Evolutionary conservation across 2,797 vertebrate genomes (phyloP), one percentile per base, ranked within the genome.

Genomic region (Pseudochromis fuscus): DNA sequence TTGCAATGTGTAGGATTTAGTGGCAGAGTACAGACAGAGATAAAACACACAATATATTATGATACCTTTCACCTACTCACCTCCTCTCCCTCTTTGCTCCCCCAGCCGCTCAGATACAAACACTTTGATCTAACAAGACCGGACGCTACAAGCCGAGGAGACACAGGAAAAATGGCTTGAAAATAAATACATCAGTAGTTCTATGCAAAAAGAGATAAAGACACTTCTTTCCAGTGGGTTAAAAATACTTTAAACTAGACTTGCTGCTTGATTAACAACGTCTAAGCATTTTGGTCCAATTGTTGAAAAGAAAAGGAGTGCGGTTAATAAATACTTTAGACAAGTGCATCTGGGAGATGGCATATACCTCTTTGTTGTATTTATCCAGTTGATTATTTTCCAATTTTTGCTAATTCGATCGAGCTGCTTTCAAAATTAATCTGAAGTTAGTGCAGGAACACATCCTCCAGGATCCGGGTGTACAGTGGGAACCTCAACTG

Each of bases 121-220:
- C 82, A 83, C 74, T 81, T 70, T 55, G 31, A 77, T 75, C 53
- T 30, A 37, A 70, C 13, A 28, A 60, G 57, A 80, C 31, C 21
- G 44, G 56, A 74, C 0, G 2, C 67, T 38, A 83, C 19, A 46
- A 65, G 57, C 28, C 1, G 42, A 67, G 48, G 49, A 76, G 27
- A 55, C 44, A 73, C 58, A 59, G 48, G 56, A 49, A 69, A 67
- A 45, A 33, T 19, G 18, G 31, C 42, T 71, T 73, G 13, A 81
- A 87, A 89, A 90, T 88, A 90, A 89, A 91, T 89, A 91, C 73
- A 84, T 91, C 78, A 89, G 87, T 90, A 88, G 88, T 82, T 85
- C 42, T 63, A 77, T 73, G 59, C 21, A 72, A 61, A 55, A 75
- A 18, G 12, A 69, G 52, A 69, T 35, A 63, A 30, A 61, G 50